A percentile compares a stretch with the other conserved stretches of the same genome.
Evolutionary conservation across 2,888 invertebrate genomes (phyloP).

Genomic region (Ceratothoa steindachneri): DNA sequence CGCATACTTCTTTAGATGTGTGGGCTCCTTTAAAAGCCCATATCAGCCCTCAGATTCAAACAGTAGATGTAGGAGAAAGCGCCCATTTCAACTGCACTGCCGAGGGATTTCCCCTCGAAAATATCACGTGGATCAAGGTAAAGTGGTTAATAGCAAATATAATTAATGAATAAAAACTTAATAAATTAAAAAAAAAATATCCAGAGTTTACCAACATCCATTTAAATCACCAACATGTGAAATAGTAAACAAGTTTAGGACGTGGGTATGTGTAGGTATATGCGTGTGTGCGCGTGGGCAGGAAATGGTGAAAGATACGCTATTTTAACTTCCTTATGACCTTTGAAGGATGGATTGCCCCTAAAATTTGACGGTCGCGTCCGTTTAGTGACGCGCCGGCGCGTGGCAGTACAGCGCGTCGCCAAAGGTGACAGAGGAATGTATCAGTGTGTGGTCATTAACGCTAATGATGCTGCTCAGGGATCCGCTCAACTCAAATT

Average conservation of each 20-base stretch:
- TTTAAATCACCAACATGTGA: too few species aligned
- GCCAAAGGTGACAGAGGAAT: conserved; percentile 52
- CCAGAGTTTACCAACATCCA: too few species aligned
- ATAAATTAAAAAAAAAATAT: too few species aligned
- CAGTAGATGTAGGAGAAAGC: conserved; percentile 52
- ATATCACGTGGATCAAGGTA: conserved; percentile 36
- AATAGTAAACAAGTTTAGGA: too few species aligned
- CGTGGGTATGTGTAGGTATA: background rate
- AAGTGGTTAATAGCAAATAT: background rate
- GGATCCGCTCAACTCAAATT: conserved; percentile 52
- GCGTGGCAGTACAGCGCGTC: conserved; percentile 23
- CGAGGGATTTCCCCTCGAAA: conserved; percentile 41
- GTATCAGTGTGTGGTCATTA: conserved; percentile 53
- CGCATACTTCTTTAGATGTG: conserved; percentile 51
- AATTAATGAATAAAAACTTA: background rate
- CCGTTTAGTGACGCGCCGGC: conserved; percentile 12
- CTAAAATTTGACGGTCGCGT: conserved; percentile 18
- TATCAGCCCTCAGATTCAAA: conserved; percentile 52
- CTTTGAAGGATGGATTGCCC: conserved; percentile 23
- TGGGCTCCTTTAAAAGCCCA: conserved; percentile 52
- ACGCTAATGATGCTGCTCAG: conserved; percentile 51
- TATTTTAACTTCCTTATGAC: background rate
- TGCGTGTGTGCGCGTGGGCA: background rate
- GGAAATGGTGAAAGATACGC: background rate
- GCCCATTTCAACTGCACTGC: conserved; percentile 53